These are phyloP conservation scores for Drosophila ananassae DNA, from an alignment of 1,140 invertebrate genomes.

Conservation along the genomic window DNA sequence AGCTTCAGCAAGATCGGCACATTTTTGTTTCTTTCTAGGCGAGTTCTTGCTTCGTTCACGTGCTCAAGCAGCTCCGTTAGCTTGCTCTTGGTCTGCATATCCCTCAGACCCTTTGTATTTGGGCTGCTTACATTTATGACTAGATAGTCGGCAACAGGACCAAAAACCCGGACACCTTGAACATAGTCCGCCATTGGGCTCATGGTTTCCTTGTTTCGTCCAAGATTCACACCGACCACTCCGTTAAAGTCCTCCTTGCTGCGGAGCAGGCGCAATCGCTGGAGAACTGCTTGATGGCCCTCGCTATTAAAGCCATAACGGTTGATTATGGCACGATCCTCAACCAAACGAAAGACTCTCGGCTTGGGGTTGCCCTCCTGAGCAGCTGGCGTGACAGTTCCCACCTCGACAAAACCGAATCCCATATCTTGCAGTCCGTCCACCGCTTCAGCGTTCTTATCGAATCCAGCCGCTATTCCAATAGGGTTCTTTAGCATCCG, in stretches of 20 bases:
- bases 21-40: constrained; percentile 84
- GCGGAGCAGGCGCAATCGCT: constrained; percentile 87
- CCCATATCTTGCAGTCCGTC: constrained; percentile 92
- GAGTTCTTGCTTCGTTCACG: constrained; percentile 88
- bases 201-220: constrained; percentile 95
- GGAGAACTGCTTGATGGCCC: constrained; percentile 91
- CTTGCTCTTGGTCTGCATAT: constrained; percentile 92
- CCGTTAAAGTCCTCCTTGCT: constrained; percentile 85
- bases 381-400: constrained; percentile 96
- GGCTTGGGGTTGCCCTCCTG: constrained; percentile 97
- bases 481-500: constrained; percentile 93
- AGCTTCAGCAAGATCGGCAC: constrained; percentile 95
- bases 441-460: constrained; percentile 97
- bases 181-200: constrained; percentile 93
- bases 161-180: constrained; percentile 90
- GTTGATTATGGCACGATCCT: constrained; percentile 97
- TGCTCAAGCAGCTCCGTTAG: constrained; percentile 89
- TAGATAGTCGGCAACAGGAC: constrained; percentile 92
- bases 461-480: constrained; percentile 98
- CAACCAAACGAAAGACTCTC: constrained; percentile 93
- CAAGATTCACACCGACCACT: constrained; percentile 95
- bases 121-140: constrained; percentile 97
- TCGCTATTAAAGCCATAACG: constrained; percentile 96
- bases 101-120: constrained; percentile 96
- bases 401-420: constrained; percentile 98